Evolutionary conservation across 2,797 vertebrate species (phyloP), one percentile per base, ranked within the genome.

Genomic region (Meda fulgida): DNA sequence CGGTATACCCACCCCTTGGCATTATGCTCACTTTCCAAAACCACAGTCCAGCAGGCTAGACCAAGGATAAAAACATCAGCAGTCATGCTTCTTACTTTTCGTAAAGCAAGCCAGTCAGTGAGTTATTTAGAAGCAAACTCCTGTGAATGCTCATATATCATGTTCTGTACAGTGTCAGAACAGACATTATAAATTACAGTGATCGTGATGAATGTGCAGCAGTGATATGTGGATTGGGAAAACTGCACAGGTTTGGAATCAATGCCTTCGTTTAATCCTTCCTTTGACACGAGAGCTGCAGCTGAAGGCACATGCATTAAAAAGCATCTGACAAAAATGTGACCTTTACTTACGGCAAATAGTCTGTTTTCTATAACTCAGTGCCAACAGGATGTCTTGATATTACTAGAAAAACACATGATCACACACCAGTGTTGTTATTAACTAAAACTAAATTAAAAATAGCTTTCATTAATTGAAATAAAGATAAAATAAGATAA

Each of bases 21-120:
- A 79, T 86, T 89, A 58, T 84, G 7, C 89, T 40, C 76, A 31
- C 16, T 36, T 87, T 69, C 38, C 26, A 38, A 63, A 66, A 71
- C 51, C 85, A 84, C 69, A 58, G 53, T 38, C 67, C 46, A 36
- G 26, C 71, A 31, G 46, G 19, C 58, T 26, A 40, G 55, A 63
- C n/a, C n/a, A 36, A 34, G 31, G 55, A 40, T 83, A 21, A 53
- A 63, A 29, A 53, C n/a, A 53, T 43, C 26, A 88, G 69, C 19
- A 53, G 29, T 71, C 65, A 71, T 66, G 73, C 34, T 55, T 83
- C 53, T 70, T 81, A 14, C 26, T 51, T 73, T 51, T 67, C 23
- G 9, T n/a, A 77, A 55, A 75, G 36, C 46, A 38, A 66, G 55
- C 67, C 46, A 66, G 48, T 40, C 55, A 53, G 77, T 18, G 46